Conservation (phyloP, 2,888 invertebrate genomes). For the Perdita meconis region DNA sequence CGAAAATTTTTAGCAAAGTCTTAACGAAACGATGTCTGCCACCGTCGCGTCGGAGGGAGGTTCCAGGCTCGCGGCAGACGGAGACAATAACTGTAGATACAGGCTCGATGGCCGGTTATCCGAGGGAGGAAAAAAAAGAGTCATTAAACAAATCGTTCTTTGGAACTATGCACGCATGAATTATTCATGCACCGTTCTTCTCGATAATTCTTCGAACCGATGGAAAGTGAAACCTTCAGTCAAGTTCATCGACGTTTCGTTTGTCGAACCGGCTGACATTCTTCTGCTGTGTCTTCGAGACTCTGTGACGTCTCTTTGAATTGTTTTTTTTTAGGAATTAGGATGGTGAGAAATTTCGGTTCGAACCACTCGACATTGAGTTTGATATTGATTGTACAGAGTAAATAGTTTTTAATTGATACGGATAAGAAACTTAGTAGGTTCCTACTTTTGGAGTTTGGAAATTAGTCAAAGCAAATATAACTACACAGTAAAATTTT, state of each 20-base stretch:
- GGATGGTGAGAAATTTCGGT: too few species aligned
- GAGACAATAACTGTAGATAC: slow-evolving; percentile 52
- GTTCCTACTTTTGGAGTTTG: too few species aligned
- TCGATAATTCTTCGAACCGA: slow-evolving; percentile 65
- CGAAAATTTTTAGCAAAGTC: background rate
- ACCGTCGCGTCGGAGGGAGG: slow-evolving; percentile 6
- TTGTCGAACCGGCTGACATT: too few species aligned
- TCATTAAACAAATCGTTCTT: slow-evolving; percentile 72
- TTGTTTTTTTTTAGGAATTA: too few species aligned
- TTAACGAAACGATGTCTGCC: background rate
- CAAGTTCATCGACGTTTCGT: slow-evolving; percentile 68
- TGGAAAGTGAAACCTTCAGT: slow-evolving; percentile 70
- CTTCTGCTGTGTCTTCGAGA: too few species aligned
- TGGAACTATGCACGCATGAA: slow-evolving; percentile 68
- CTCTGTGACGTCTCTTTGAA: too few species aligned
- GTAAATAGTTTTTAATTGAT: too few species aligned
- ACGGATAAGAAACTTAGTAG: too few species aligned
- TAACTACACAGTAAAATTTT: too few species aligned
- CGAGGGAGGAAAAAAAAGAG: slow-evolving; percentile 48
- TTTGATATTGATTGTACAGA: too few species aligned
- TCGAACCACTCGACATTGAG: too few species aligned
- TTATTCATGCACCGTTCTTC: slow-evolving; percentile 69
- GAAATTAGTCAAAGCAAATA: too few species aligned
- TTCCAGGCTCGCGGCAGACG: slow-evolving; percentile 46
- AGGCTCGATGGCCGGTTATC: slow-evolving; percentile 44